These are phyloP conservation scores for Pseudobourletiella spinata DNA, from an alignment of 1,140 invertebrate species.

Conservation along the genomic window DNA sequence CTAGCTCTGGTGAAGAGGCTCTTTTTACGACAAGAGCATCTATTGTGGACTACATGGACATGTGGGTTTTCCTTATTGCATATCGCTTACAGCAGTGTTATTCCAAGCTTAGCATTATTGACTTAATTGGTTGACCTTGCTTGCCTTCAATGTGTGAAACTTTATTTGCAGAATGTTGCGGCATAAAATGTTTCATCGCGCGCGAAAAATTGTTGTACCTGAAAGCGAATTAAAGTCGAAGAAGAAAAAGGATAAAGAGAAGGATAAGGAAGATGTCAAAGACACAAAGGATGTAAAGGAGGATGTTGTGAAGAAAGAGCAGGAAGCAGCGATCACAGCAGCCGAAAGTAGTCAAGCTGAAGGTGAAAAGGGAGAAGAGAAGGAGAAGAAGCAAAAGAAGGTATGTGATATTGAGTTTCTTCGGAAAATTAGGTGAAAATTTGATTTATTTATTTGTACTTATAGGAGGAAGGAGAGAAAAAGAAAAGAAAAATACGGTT, in stretches of 20 bases:
- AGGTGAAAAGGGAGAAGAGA: conserved; percentile 41
- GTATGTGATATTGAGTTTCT: too few relatives aligned
- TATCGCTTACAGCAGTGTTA: not conserved
- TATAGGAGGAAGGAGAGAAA: conserved; percentile 41
- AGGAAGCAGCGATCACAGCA: not conserved
- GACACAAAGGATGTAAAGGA: conserved; percentile 48
- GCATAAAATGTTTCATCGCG: conserved; percentile 92
- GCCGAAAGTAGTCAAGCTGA: conserved; percentile 48
- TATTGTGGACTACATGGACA: conserved; percentile 68
- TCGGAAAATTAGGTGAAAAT: too few relatives aligned
- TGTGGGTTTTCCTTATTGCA: conserved; percentile 40
- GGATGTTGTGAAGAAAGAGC: conserved; percentile 46
- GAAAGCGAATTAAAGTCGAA: conserved; percentile 62
- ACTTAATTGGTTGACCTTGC: not conserved
- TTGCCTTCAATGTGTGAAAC: not conserved
- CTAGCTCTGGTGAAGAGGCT: conserved; percentile 54
- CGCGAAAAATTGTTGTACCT: conserved; percentile 72
- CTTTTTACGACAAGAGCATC: conserved; percentile 73
- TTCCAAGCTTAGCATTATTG: not conserved
- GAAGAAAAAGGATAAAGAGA: conserved; percentile 46
- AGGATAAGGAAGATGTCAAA: conserved; percentile 47
- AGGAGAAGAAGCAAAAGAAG: conserved; percentile 37
- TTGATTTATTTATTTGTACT: too few relatives aligned
- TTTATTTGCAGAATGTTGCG: conserved; percentile 57
- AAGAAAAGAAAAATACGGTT: conserved; percentile 63